Percentiles rank a stretch among this genome's conserved stretches.
These are phyloP conservation scores for Pandemis cinnamomeana DNA, from an alignment of 2,888 invertebrate genomes.

Conservation along the genomic window DNA sequence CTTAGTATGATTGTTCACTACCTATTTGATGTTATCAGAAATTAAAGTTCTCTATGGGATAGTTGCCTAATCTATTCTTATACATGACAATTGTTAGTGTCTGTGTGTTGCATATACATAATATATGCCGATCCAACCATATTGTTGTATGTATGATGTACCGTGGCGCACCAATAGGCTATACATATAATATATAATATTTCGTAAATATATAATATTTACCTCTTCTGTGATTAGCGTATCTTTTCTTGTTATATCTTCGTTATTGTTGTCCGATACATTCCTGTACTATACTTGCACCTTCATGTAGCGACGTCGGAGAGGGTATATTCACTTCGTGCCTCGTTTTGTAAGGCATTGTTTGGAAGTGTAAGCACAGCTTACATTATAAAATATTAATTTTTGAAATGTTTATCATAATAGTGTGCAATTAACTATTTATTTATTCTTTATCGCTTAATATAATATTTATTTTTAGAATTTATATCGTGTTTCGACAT, in stretches of 20 bases:
- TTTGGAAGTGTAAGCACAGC: conserved; percentile 69
- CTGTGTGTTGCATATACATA: conserved; percentile 12
- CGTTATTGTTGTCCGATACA: conserved; percentile 76
- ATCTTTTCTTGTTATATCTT: conserved; percentile 72
- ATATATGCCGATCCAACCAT: conserved; percentile 37
- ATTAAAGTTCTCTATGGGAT: conserved; percentile 55
- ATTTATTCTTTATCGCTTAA: conserved; percentile 81
- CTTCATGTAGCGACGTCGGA: conserved; percentile 57
- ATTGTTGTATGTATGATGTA: conserved; percentile 52
- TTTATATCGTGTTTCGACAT: conserved; percentile 67
- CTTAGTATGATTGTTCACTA: conserved; percentile 68
- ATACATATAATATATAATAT: conserved; percentile 50
- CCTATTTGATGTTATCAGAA: conserved; percentile 62
- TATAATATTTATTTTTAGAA: conserved; percentile 81
- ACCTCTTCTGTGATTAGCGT: conserved; percentile 80
- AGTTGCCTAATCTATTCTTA: conserved; percentile 30
- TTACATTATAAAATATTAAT: conserved; percentile 68
- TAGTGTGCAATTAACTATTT: conserved; percentile 80
- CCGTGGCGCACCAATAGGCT: conserved; percentile 63
- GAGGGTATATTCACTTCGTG: conserved; percentile 64
- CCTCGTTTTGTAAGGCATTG: conserved; percentile 66
- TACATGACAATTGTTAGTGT: conserved; percentile 32
- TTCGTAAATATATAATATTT: conserved; percentile 78
- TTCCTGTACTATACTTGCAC: conserved; percentile 72
- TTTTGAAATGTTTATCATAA: conserved; percentile 76